These are phyloP conservation scores for Ochotona princeps DNA, from an alignment of 2,113 vertebrate genomes.

Conservation along the genomic window DNA sequence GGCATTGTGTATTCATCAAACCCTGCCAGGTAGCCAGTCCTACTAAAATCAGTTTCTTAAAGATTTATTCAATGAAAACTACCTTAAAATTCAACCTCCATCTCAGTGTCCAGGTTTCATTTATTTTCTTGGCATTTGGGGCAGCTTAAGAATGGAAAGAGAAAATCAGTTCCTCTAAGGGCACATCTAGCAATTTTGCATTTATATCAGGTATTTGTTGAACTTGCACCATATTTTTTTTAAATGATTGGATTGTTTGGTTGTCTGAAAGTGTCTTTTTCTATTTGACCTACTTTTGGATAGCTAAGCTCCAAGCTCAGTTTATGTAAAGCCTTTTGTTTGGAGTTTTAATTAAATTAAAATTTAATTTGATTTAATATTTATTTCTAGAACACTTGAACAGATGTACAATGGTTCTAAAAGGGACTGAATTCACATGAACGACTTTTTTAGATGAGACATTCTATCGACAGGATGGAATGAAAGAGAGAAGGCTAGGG, in stretches of 20 bases:
- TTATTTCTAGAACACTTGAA: slow-evolving; percentile 67
- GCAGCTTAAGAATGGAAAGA: not conserved
- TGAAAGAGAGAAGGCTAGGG: not conserved
- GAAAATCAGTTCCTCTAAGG: slow-evolving; percentile 21
- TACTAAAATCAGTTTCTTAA: slow-evolving; percentile 4
- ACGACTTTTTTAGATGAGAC: slow-evolving; percentile 44
- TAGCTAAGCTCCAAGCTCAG: slow-evolving; percentile 29
- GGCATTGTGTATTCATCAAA: slow-evolving; percentile 34
- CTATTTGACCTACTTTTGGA: slow-evolving; percentile 70
- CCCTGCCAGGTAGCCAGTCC: not conserved
- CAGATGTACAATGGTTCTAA: slow-evolving; percentile 24
- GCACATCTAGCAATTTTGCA: slow-evolving; percentile 53
- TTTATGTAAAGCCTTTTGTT: slow-evolving; percentile 57
- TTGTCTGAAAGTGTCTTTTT: slow-evolving; percentile 64
- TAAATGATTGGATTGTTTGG: slow-evolving; percentile 44
- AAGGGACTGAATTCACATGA: slow-evolving; percentile 26
- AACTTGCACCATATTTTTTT: not conserved
- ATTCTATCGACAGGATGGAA: not conserved
- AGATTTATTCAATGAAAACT: slow-evolving; percentile 18
- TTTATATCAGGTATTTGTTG: slow-evolving; percentile 57
- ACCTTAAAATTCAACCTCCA: slow-evolving; percentile 56
- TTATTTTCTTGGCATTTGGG: slow-evolving; percentile 53
- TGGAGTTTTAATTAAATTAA: slow-evolving; percentile 72
- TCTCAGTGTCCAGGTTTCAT: slow-evolving; percentile 44
- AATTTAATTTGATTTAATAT: slow-evolving; percentile 63